Conservation (phyloP, 2,797 vertebrate genomes). For the Parotocinclus haroldoi region DNA sequence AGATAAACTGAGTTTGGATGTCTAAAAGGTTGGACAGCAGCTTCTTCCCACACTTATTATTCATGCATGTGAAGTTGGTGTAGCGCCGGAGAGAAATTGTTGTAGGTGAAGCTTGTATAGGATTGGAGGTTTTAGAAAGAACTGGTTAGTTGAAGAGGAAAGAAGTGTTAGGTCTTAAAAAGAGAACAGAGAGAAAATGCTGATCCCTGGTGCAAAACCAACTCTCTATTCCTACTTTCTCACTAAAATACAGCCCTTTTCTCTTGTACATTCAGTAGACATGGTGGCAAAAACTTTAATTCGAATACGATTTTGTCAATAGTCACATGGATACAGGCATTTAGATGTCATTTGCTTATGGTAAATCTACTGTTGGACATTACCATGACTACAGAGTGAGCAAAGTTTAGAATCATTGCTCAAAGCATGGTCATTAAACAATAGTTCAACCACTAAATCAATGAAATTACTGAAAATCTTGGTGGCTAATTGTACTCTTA, state of each 20-base stretch:
- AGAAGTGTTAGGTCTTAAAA: constrained; percentile 47
- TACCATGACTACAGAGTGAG: no score
- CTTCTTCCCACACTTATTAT: not conserved
- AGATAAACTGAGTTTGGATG: not conserved
- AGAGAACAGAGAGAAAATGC: constrained; percentile 49
- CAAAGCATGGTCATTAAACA: no score
- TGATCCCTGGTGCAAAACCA: constrained; percentile 19
- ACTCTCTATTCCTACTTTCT: constrained; percentile 41
- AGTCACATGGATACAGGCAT: no score
- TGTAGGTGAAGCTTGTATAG: constrained; percentile 56
- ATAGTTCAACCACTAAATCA: no score
- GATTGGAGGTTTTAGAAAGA: constrained; percentile 48
- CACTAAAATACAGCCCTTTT: constrained; percentile 30
- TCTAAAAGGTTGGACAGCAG: constrained; percentile 12
- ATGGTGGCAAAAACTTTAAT: no score
- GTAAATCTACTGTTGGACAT: no score
- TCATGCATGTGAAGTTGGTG: constrained; percentile 26
- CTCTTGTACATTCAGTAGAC: constrained; percentile 11
- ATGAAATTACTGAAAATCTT: no score
- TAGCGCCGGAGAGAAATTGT: constrained; percentile 43
- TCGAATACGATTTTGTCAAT: no score
- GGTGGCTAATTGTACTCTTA: no score
- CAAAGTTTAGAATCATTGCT: no score
- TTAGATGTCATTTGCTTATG: no score
- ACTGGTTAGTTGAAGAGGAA: constrained; percentile 39